phyloP scores from a whole-genome alignment of 2,888 invertebrate genomes.

The Phasia obesa region DNA sequence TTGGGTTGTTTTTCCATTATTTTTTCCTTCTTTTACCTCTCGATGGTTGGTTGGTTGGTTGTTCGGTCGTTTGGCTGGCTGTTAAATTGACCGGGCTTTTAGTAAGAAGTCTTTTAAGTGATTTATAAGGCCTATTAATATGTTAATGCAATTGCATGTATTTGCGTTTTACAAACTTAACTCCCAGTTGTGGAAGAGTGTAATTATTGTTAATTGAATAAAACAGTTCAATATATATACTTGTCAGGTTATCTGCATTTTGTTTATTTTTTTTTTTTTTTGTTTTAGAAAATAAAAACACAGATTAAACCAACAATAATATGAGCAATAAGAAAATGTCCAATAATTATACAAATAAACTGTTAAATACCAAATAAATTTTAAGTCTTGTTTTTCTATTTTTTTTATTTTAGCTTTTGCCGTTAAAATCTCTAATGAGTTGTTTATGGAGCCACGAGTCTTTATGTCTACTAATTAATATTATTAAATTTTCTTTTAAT shows the following conservation, averaged over 20 bases:
- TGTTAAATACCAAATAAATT: constrained; percentile 14
- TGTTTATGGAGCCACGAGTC: constrained; percentile 17
- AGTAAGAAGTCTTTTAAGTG: constrained; percentile 40
- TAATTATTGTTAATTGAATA: constrained; percentile 68
- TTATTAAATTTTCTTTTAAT: not conserved
- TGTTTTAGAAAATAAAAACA: constrained; percentile 3
- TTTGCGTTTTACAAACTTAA: constrained; percentile 57
- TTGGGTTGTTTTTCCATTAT: constrained; percentile 10
- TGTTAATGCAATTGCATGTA: constrained; percentile 66
- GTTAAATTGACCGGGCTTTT: constrained; percentile 39
- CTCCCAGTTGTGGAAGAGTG: constrained; percentile 56
- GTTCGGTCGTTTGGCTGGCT: constrained; percentile 6
- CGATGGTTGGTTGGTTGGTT: constrained; percentile 3
- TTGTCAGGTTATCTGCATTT: constrained; percentile 39
- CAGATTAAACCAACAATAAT: constrained; percentile 30
- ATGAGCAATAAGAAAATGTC: constrained; percentile 13
- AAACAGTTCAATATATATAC: constrained; percentile 63
- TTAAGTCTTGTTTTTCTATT: not conserved
- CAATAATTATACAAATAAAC: not conserved
- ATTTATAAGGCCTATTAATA: constrained; percentile 67
- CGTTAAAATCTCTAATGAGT: constrained; percentile 23
- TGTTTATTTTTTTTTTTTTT: too few relatives aligned
- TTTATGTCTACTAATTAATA: constrained; percentile 26
- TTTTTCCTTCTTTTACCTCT: not conserved
- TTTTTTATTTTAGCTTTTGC: not conserved